Evolutionary conservation across 2,797 vertebrate species (phyloP), one percentile per base, ranked within the genome.

Genomic region (Epinephelus malabaricus): DNA sequence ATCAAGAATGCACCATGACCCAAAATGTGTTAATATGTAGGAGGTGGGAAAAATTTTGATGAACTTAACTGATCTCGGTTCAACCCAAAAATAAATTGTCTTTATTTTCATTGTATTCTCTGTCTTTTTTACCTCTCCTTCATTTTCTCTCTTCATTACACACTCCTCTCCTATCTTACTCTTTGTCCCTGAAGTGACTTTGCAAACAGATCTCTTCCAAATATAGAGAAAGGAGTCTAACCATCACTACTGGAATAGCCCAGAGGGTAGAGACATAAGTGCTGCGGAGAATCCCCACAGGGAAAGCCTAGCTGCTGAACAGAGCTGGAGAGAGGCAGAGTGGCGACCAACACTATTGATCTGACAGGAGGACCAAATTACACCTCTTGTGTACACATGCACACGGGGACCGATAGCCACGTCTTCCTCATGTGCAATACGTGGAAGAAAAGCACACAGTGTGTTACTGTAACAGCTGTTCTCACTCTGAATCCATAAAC

Each of bases 101-200:
- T 14, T 49, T 61, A 5, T 18, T 64, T 72, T 21, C 1, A 43
- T 45, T 14, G 11, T 5, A 9, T 61, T 53, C n/a, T 55, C 65
- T 47, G 15, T 21, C 17, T 46, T 40, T 43, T 43, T 14, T 21
- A 50, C 73, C 15, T 47, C 27, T 40, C 46, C 34, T 15, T 18
- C 21, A 30, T 49, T 45, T 40, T 34, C n/a, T 17, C 25, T 56
- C 27, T 46, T 40, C 17, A 65, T 53, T 50, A n/a, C 27, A 21
- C 8, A 40, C 40, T 61, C 8, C 53, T 58, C 40, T n/a, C 30
- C 55, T 46, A 40, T 61, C 47, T 17, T 38, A 21, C 19, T 50
- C 62, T 47, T 19, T 82, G 82, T 86, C 87, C 89, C 90, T 83
- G 78, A 65, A 59, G 74, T 88, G 86, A 88, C 90, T 90, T 93